Evolutionary conservation across 2,888 invertebrate species (phyloP), one percentile per base, ranked within the genome.

Genomic region (Drosophila prolongata): DNA sequence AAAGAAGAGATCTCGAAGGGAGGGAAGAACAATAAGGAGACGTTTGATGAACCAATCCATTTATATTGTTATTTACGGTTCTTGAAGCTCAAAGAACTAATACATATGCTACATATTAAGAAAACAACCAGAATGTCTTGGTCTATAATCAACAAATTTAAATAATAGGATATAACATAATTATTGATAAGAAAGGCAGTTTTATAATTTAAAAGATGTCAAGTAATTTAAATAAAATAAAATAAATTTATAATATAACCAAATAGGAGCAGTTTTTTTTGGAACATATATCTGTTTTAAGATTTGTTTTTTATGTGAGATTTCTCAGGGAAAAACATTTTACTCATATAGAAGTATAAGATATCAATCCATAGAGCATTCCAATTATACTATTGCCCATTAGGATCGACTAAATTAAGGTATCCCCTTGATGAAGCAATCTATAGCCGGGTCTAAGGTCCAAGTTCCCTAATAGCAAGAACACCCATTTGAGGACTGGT

Each of bases 391-490:
- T 30, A 44, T 27, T 19, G 42, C 6, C 24, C n/a, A 0, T 42
- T 14, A 14, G 13, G 6, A 24, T 34, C 1, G 3, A 11, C 38
- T 24, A 46, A 61, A 46, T 66, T 37, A 42, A 65, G 30, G 24
- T 34, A 35, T 35, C 14, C 34, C n/a, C 46, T 10, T 65, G 34
- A 40, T 19, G 19, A 38, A 34, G 10, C 24, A 27, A 13, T 0
- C 0, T 1, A 24, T 1, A 13, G 13, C 8, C 35, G 14, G 60
- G 34, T n/a, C 61, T 3, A 13, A 30, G 64, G 27, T 46, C 40
- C 46, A 9, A 66, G 68, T 35, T 62, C n/a, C 47, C 34, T 62
- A 42, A 62, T 62, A 61, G 47, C 62, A 11, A 24, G 27, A 14
- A 14, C 11, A 6, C 30, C 30, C 19, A 40, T 43, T 35, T 27